Evolutionary conservation across 2,113 vertebrate species (phyloP).

Genomic region (Varanus komodoensis): DNA sequence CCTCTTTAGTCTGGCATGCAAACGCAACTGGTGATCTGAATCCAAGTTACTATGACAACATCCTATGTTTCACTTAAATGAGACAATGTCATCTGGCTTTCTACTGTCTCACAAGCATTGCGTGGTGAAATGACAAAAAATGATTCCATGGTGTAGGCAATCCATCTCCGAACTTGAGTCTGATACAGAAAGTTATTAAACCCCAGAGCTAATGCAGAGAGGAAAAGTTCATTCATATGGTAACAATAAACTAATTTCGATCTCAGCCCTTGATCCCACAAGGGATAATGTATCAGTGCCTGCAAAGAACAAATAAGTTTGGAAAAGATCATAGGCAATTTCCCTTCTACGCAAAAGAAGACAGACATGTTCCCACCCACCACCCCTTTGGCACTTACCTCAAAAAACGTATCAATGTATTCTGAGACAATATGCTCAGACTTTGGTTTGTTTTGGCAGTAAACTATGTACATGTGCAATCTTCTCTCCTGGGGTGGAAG

Average conservation of each 20-base stretch:
- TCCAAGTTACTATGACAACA: not conserved
- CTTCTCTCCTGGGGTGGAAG: conserved; percentile 87
- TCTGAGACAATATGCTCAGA: conserved; percentile 98
- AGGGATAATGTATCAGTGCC: not conserved
- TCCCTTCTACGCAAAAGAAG: not conserved
- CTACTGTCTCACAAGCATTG: not conserved
- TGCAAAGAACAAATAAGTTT: not conserved
- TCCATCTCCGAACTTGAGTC: not conserved
- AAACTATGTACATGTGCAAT: conserved; percentile 98
- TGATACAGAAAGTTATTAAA: not conserved
- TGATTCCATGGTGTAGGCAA: not conserved
- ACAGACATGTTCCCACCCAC: not conserved
- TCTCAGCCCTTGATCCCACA: not conserved
- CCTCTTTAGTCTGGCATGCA: not conserved
- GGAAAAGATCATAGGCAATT: not conserved
- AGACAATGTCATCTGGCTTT: not conserved
- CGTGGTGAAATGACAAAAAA: not conserved
- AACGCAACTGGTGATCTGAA: not conserved
- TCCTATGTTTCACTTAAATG: not conserved
- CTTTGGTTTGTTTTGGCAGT: conserved; percentile 99
- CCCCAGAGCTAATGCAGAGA: not conserved
- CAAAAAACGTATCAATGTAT: conserved; percentile 97
- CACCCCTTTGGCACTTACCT: conserved; percentile 80
- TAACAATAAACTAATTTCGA: not conserved
- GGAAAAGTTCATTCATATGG: not conserved